Conservation (phyloP, 2,888 invertebrate genomes). For the Leptopilina myrica region DNA sequence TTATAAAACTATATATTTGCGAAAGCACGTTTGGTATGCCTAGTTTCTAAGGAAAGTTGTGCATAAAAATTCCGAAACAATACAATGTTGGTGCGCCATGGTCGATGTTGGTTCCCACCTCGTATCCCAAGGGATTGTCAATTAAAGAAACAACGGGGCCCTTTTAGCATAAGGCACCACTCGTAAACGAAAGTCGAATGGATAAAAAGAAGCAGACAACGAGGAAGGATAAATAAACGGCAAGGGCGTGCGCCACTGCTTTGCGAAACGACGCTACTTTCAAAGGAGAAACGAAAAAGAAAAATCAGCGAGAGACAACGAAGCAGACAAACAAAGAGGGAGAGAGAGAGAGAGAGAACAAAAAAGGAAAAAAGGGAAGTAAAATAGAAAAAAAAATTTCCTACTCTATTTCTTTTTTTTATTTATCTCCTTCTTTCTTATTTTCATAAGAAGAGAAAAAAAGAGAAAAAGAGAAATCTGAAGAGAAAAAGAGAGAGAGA, state of each 20-base stretch:
- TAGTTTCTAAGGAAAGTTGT: slow-evolving; percentile 30
- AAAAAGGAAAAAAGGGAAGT: no score
- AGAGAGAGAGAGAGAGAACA: not conserved
- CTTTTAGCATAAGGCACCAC: slow-evolving; percentile 68
- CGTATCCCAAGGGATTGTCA: slow-evolving; percentile 70
- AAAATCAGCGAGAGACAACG: no score
- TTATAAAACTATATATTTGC: no score
- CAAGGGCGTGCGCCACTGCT: slow-evolving; percentile 26
- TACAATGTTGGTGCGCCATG: slow-evolving; percentile 73
- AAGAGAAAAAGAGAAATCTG: no score
- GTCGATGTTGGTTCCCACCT: slow-evolving; percentile 75
- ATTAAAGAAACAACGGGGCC: slow-evolving; percentile 74
- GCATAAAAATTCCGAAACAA: slow-evolving; percentile 73
- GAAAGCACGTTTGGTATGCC: slow-evolving; percentile 25
- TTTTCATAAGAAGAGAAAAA: no score
- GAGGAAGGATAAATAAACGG: slow-evolving; percentile 42
- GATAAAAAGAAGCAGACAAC: slow-evolving; percentile 39
- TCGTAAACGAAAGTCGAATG: slow-evolving; percentile 42
- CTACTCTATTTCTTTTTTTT: no score
- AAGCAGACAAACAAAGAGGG: no score
- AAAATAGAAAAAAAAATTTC: no score
- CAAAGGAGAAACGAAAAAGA: slow-evolving; percentile 43
- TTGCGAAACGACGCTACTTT: not conserved
- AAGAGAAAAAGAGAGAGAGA: no score
- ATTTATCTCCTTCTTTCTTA: no score